These are phyloP conservation scores for Sclerodermus sp. DNA, from an alignment of 2,888 invertebrate genomes.

Conservation along the genomic window DNA sequence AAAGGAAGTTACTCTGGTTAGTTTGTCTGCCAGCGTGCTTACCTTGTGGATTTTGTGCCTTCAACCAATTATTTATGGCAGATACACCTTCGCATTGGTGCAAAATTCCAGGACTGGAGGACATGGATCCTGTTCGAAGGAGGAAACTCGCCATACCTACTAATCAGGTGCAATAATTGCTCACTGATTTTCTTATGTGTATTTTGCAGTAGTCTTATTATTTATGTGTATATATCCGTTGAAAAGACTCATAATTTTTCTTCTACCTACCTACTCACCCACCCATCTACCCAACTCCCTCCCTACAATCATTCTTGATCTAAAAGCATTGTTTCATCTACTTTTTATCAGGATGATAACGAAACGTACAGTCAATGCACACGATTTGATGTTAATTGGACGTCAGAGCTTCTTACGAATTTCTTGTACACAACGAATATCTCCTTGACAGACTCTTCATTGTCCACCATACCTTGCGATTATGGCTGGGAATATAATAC, in stretches of 20 bases:
- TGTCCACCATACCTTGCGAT: constrained; percentile 70
- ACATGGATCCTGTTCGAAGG: constrained; percentile 49
- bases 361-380: constrained; percentile 69
- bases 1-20: constrained; percentile 81
- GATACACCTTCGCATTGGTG: constrained; percentile 89
- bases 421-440: too few species aligned
- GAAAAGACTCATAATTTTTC: too few species aligned
- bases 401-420: constrained; percentile 16
- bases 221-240: too few species aligned
- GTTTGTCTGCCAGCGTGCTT: constrained; percentile 87
- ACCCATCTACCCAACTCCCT: too few species aligned
- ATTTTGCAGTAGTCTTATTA: too few species aligned
- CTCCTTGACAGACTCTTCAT: constrained; percentile 52
- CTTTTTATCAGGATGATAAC: constrained; percentile 48
- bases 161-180: constrained; percentile 37
- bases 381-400: constrained; percentile 69
- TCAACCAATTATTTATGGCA: constrained; percentile 91
- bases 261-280: too few species aligned
- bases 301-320: too few species aligned
- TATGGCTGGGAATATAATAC: constrained; percentile 82
- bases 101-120: constrained; percentile 67
- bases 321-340: neutral
- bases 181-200: too few species aligned
- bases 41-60: constrained; percentile 89
- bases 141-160: constrained; percentile 70